phyloP scores from a whole-genome alignment of 2,113 vertebrate genomes.

The Cavia aperea region DNA sequence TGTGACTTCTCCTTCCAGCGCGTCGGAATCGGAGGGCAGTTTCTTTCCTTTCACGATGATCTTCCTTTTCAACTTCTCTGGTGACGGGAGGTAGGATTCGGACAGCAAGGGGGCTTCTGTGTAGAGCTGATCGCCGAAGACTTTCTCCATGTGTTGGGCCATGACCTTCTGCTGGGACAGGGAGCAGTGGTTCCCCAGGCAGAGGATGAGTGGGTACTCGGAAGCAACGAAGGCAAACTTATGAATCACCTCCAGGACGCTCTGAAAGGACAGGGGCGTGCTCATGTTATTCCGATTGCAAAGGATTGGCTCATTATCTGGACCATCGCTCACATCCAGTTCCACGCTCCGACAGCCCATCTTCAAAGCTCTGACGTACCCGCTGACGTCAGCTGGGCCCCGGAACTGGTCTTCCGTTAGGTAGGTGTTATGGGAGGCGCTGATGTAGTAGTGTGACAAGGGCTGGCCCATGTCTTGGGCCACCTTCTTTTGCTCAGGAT shows the following conservation, averaged over 20 bases:
- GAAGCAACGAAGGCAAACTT: constrained; percentile 93
- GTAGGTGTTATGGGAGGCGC: constrained; percentile 94
- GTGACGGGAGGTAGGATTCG: constrained; percentile 86
- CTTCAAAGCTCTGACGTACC: constrained; percentile 89
- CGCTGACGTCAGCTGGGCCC: constrained; percentile 89
- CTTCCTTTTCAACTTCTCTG: constrained; percentile 89
- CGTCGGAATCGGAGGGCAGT: constrained; percentile 79
- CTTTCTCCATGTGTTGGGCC: constrained; percentile 88
- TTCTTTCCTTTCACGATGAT: constrained; percentile 93
- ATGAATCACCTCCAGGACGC: constrained; percentile 91
- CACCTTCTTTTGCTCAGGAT: constrained; percentile 90
- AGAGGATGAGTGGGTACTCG: constrained; percentile 91
- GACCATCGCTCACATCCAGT: constrained; percentile 91
- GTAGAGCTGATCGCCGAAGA: constrained; percentile 87
- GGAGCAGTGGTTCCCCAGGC: constrained; percentile 92
- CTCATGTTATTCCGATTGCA: constrained; percentile 87
- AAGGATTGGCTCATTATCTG: constrained; percentile 91
- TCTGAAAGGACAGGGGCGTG: constrained; percentile 81
- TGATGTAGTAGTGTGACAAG: constrained; percentile 96
- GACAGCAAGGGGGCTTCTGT: constrained; percentile 80
- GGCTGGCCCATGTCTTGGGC: constrained; percentile 96
- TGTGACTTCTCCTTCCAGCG: constrained; percentile 90
- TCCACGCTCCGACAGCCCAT: constrained; percentile 93
- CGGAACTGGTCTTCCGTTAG: constrained; percentile 93
- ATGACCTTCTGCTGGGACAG: constrained; percentile 87